phyloP scores from a whole-genome alignment of 2,888 invertebrate genomes.

The Conops quadrifasciatus region DNA sequence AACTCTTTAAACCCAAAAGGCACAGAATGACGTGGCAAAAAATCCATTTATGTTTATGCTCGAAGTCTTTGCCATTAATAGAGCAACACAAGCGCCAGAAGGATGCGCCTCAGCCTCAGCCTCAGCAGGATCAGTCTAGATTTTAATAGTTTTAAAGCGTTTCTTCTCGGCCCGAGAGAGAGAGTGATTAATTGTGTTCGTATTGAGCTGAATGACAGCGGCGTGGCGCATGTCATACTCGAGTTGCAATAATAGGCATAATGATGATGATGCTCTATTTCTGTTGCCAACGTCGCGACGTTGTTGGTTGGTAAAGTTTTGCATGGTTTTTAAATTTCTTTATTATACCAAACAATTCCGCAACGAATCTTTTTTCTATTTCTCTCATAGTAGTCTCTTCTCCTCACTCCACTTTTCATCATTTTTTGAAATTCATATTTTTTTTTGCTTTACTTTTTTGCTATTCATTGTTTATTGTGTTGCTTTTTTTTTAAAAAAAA shows the following conservation, averaged over 20 bases:
- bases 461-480: constrained; percentile 9
- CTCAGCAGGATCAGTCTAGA: too few relatives aligned
- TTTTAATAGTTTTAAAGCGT: constrained; percentile 27
- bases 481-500: neutral
- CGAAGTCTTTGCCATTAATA: neutral
- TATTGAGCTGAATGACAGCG: constrained; percentile 31
- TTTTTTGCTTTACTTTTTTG: constrained; percentile 25
- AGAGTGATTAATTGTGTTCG: constrained; percentile 38
- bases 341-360: neutral
- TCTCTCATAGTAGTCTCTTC: too few relatives aligned
- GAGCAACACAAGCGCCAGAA: neutral
- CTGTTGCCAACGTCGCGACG: neutral
- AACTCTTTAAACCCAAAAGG: neutral
- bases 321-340: neutral
- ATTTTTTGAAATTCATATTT: neutral
- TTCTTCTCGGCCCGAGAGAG: neutral
- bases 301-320: constrained; percentile 8
- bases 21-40: constrained; percentile 34
- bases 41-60: neutral
- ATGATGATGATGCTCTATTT: neutral
- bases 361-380: constrained; percentile 6
- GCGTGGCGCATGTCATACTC: constrained; percentile 37
- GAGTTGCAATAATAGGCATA: neutral
- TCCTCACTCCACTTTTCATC: neutral
- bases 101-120: too few relatives aligned